Conservation (phyloP, 2,797 vertebrate genomes). For the Rhinatrema bivittatum region DNA sequence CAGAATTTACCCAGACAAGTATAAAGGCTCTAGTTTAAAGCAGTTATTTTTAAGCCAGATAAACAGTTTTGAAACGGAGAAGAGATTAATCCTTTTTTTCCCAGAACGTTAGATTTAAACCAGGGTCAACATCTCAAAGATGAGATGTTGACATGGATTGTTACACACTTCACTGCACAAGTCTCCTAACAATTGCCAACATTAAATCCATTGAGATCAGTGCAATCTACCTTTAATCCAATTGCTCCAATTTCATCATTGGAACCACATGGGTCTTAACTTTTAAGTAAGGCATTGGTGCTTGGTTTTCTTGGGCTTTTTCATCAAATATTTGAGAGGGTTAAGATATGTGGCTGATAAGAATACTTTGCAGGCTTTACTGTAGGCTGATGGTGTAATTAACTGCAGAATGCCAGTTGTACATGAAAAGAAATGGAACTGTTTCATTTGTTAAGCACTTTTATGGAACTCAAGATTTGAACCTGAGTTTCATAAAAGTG, state of each 20-base stretch:
- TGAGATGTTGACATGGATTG: constrained; percentile 44
- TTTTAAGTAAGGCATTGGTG: background rate
- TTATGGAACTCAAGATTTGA: too few relatives aligned
- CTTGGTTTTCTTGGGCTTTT: constrained; percentile 14
- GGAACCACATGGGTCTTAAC: constrained; percentile 1
- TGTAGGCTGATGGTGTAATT: background rate
- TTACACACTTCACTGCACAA: constrained; percentile 23
- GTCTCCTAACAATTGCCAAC: constrained; percentile 10
- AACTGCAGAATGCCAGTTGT: background rate
- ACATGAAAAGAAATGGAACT: constrained; percentile 3
- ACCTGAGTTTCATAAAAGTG: background rate
- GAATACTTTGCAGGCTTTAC: background rate
- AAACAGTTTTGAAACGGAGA: constrained; percentile 51
- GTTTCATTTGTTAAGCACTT: constrained; percentile 2
- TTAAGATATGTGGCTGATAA: background rate
- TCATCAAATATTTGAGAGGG: background rate
- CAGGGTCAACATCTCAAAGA: constrained; percentile 40
- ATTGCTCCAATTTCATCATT: constrained; percentile 8
- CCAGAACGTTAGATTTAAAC: constrained; percentile 43
- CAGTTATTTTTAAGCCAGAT: constrained; percentile 52
- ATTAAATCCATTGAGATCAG: constrained; percentile 3
- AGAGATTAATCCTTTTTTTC: constrained; percentile 45
- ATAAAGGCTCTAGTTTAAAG: constrained; percentile 63
- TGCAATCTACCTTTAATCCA: constrained; percentile 12
- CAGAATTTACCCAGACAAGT: constrained; percentile 57